Percentiles rank a stretch among this genome's conserved stretches.
phyloP scores from a whole-genome alignment of 2,888 invertebrate species.

The Listrodromus nycthemerus region DNA sequence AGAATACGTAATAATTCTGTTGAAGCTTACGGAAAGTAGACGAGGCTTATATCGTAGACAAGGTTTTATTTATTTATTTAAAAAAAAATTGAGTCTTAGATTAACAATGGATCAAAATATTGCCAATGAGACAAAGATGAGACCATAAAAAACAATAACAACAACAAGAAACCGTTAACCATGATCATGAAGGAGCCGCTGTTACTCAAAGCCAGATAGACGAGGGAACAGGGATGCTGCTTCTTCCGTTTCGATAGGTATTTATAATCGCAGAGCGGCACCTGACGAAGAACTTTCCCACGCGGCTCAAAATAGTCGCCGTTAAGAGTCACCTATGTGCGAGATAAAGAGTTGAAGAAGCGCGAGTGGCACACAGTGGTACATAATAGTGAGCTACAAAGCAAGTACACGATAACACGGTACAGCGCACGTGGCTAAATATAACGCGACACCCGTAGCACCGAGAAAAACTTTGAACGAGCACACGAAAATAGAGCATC shows the following conservation, averaged over 20 bases:
- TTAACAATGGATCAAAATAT: background rate
- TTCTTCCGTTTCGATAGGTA: conserved; percentile 71
- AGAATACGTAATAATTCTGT: background rate
- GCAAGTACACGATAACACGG: conserved; percentile 26
- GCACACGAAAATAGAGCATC: conserved; percentile 78
- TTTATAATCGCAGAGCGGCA: conserved; percentile 80
- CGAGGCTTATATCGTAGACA: background rate
- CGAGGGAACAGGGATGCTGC: background rate
- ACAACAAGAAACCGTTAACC: background rate
- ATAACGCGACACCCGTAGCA: conserved; percentile 72
- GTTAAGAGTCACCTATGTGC: conserved; percentile 63
- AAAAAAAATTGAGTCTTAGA: background rate
- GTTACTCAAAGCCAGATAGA: conserved; percentile 31
- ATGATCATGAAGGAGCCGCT: background rate
- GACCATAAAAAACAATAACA: too few species aligned
- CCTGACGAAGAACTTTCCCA: conserved; percentile 81
- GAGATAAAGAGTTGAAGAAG: conserved; percentile 67
- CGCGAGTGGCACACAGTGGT: conserved; percentile 51
- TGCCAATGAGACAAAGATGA: background rate
- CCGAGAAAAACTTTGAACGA: conserved; percentile 75
- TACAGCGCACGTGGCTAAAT: conserved; percentile 72
- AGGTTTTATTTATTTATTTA: background rate
- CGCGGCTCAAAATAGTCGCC: conserved; percentile 79
- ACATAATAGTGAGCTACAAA: conserved; percentile 25
- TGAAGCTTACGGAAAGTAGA: background rate